Conservation (phyloP, 2,888 invertebrate genomes). For the Agriopis leucophaearia region DNA sequence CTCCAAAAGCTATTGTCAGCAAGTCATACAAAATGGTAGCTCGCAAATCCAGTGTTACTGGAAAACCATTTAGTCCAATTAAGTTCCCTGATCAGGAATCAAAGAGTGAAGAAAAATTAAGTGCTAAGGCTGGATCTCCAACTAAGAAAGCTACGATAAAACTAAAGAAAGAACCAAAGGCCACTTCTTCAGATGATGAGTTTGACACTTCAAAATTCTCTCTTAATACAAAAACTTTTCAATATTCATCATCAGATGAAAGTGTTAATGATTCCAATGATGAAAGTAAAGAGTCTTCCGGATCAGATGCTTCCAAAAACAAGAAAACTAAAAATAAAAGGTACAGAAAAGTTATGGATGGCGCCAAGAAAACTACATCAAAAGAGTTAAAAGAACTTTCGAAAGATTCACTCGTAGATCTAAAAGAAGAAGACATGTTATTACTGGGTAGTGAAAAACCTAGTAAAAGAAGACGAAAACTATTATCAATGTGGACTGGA, state of each 20-base stretch:
- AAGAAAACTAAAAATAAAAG: slow-evolving; percentile 77
- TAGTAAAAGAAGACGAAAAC: slow-evolving; percentile 85
- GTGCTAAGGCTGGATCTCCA: slow-evolving; percentile 47
- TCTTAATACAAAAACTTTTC: slow-evolving; percentile 68
- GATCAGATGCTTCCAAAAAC: slow-evolving; percentile 69
- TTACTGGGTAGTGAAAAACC: slow-evolving; percentile 74
- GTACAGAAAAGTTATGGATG: slow-evolving; percentile 76
- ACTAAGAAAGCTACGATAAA: slow-evolving; percentile 63
- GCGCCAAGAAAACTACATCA: slow-evolving; percentile 70
- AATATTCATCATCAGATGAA: slow-evolving; percentile 79
- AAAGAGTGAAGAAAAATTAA: slow-evolving; percentile 58
- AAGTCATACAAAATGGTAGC: slow-evolving; percentile 85
- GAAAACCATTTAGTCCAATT: slow-evolving; percentile 82
- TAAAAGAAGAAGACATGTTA: slow-evolving; percentile 70
- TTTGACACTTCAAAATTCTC: slow-evolving; percentile 78
- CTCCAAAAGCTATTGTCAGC: slow-evolving; percentile 77
- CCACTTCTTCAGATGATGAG: slow-evolving; percentile 74
- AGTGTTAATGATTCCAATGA: slow-evolving; percentile 80
- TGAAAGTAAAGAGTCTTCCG: slow-evolving; percentile 78
- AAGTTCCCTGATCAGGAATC: slow-evolving; percentile 74
- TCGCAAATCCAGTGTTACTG: slow-evolving; percentile 81
- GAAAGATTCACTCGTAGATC: slow-evolving; percentile 77
- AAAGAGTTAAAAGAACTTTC: slow-evolving; percentile 81
- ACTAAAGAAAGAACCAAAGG: slow-evolving; percentile 70
- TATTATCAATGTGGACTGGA: slow-evolving; percentile 90